Conservation (phyloP, 2,888 invertebrate species). For the Tuberolachnus salignus region DNA sequence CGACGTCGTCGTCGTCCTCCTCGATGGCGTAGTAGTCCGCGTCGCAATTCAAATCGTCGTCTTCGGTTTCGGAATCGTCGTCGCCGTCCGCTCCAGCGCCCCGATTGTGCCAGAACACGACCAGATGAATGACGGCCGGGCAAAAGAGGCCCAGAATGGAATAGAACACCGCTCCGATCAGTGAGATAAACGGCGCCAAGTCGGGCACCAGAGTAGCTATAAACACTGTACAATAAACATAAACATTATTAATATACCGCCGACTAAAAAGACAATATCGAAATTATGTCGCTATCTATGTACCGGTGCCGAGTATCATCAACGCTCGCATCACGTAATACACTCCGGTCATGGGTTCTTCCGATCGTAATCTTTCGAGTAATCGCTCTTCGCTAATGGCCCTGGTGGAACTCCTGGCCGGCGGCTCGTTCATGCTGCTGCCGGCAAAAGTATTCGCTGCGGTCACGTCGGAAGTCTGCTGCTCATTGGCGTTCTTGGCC, state of each 20-base stretch:
- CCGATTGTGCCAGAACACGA: conserved; percentile 62
- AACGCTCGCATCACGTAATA: conserved; percentile 62
- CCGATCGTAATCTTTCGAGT: no score
- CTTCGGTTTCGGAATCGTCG: not conserved
- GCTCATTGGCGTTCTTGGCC: not conserved
- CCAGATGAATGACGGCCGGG: conserved; percentile 76
- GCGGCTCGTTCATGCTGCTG: not conserved
- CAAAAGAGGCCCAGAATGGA: conserved; percentile 76
- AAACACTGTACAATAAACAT: conserved; percentile 65
- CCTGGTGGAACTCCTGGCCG: not conserved
- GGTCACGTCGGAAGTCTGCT: not conserved
- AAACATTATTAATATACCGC: not conserved
- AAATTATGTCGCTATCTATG: no score
- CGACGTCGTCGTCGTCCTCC: not conserved
- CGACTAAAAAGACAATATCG: not conserved
- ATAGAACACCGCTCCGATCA: conserved; percentile 80
- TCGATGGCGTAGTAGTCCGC: not conserved
- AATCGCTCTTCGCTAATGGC: not conserved
- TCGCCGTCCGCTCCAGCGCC: not conserved
- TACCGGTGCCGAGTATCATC: conserved; percentile 63
- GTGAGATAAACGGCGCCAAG: conserved; percentile 83
- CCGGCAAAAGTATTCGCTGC: not conserved
- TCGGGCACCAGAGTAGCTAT: conserved; percentile 81
- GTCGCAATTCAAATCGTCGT: conserved; percentile 61
- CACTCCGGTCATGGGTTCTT: conserved; percentile 59